phyloP scores from a whole-genome alignment of 2,113 vertebrate genomes.

The Camelus bactrianus region DNA sequence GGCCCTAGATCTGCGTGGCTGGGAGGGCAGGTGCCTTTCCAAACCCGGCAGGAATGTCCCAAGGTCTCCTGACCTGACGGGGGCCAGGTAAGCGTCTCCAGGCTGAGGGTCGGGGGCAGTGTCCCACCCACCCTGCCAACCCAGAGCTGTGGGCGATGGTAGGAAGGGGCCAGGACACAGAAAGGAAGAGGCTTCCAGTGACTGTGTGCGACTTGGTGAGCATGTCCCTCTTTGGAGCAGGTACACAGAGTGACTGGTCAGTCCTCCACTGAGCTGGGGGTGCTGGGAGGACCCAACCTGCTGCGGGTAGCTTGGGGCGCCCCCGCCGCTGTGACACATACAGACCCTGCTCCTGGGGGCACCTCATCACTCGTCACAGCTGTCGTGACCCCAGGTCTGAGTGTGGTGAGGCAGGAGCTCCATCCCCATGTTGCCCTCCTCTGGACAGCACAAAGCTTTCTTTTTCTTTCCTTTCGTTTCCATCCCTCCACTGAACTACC shows the following conservation, averaged over 20 bases:
- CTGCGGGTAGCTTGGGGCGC: rapidly evolving
- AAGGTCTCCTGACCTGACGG: rapidly evolving
- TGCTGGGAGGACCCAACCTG: rapidly evolving
- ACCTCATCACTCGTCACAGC: rapidly evolving
- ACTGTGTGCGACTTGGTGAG: rapidly evolving
- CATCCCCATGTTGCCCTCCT: rapidly evolving
- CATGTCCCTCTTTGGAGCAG: neutral
- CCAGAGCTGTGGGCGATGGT: rapidly evolving
- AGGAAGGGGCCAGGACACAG: neutral
- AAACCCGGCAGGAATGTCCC: no score
- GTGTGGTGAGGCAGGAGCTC: rapidly evolving
- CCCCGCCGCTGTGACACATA: rapidly evolving
- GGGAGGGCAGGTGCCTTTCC: neutral
- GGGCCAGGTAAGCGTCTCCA: rapidly evolving
- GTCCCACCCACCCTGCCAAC: rapidly evolving
- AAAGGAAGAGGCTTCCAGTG: rapidly evolving
- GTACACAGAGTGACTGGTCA: rapidly evolving
- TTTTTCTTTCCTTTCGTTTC: rapidly evolving
- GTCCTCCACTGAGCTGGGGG: rapidly evolving
- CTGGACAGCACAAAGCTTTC: rapidly evolving
- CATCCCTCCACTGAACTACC: rapidly evolving
- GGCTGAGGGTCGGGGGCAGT: rapidly evolving
- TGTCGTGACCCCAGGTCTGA: no score
- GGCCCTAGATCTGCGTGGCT: no score
- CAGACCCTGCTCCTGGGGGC: rapidly evolving